Evolutionary conservation across 2,888 invertebrate species (phyloP).

Genomic region (Ganaspis brasiliensis): DNA sequence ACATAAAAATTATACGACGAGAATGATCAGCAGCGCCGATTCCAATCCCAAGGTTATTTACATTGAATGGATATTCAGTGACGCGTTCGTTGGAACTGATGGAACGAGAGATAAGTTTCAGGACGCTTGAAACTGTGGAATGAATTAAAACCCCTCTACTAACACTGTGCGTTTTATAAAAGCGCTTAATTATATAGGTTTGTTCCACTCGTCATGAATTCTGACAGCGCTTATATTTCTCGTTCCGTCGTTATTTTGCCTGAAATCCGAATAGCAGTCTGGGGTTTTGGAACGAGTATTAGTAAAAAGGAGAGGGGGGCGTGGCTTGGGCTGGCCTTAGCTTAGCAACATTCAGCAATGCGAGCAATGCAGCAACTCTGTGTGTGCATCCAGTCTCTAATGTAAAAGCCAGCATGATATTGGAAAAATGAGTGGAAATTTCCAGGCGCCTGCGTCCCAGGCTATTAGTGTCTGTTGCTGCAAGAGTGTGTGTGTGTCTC

Average conservation of each 20-base stretch:
- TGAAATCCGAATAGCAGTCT: constrained; percentile 23
- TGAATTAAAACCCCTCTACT: constrained; percentile 4
- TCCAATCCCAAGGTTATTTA: not conserved
- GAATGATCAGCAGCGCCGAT: not conserved
- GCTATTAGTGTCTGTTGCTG: constrained; percentile 8
- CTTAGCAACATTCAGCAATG: constrained; percentile 4
- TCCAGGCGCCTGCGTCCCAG: constrained; percentile 35
- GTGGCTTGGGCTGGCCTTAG: constrained; percentile 36
- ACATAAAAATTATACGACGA: constrained; percentile 9
- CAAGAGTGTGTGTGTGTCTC: not conserved
- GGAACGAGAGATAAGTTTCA: constrained; percentile 29
- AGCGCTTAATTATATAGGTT: constrained; percentile 34
- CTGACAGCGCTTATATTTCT: constrained; percentile 41
- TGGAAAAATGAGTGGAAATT: constrained; percentile 43
- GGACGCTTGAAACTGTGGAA: not conserved
- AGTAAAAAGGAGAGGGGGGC: constrained; percentile 1
- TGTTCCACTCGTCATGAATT: constrained; percentile 40
- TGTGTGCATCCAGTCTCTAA: not conserved
- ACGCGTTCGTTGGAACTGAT: not conserved
- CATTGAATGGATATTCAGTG: not conserved
- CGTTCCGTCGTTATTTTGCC: constrained; percentile 41
- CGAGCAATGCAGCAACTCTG: not conserved
- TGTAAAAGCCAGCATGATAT: constrained; percentile 26
- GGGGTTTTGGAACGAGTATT: constrained; percentile 7
- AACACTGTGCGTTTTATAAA: not conserved